phyloP scores from a whole-genome alignment of 2,797 vertebrate species.

The Sternarchorhynchus goeldii region DNA sequence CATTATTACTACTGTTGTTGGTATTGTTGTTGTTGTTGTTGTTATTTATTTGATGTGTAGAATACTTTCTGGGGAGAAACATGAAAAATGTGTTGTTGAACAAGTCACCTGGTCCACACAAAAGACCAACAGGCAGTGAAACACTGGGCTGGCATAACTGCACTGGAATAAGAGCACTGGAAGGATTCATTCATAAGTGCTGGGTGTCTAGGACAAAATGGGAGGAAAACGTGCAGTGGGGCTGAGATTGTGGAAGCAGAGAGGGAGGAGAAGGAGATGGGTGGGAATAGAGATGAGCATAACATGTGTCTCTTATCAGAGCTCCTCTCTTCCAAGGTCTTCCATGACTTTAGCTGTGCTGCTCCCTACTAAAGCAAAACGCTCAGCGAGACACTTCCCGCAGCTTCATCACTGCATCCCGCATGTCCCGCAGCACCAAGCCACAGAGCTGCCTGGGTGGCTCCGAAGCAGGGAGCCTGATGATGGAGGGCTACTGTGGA shows the following conservation, averaged over 20 bases:
- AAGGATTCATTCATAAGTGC: conserved; percentile 13
- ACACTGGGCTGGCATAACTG: neutral
- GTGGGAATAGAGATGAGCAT: conserved; percentile 49
- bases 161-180: neutral
- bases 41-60: too few species aligned
- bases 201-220: conserved; percentile 11
- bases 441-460: neutral
- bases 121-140: neutral
- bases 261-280: conserved; percentile 25
- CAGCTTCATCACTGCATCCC: conserved; percentile 22
- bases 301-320: conserved; percentile 58
- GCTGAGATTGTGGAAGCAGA: conserved; percentile 32
- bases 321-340: conserved; percentile 60
- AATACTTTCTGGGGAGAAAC: neutral
- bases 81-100: neutral
- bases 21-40: too few species aligned
- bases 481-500: conserved; percentile 21
- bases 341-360: conserved; percentile 40
- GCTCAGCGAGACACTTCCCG: conserved; percentile 31
- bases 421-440: conserved; percentile 9
- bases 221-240: conserved; percentile 18
- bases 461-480: neutral
- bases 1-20: too few species aligned
- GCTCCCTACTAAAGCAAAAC: conserved; percentile 41
- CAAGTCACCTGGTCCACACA: neutral